Base-by-base conservation (phyloP, 2,113 vertebrate genomes). In the Mesembrinibis cayennensis region DNA sequence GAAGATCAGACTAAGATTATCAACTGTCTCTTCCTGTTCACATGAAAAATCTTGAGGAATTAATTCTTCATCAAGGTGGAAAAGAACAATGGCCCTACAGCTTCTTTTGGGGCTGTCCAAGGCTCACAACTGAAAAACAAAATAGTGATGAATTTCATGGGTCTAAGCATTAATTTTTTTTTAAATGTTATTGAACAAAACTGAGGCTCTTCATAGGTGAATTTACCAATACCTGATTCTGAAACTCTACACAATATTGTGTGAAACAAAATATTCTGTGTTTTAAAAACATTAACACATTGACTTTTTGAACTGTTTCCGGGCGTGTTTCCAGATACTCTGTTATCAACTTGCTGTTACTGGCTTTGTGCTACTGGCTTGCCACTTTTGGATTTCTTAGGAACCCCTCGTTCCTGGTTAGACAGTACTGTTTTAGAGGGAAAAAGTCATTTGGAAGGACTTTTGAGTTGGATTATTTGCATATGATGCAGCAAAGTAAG, bases 311-410 rank as follows among this genome's bases (percentile, higher is more conserved):
- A 10, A 6, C 44, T n/a, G 25, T 84, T 73, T 82, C 40, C 1
- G 1, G n/a, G 20, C 7, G 9, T 11, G 16, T 59, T 86, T 86
- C 23, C 40, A 42, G 40, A 42, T 5, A 0, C 58, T 0, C 0
- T 44, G 10, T 66, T 83, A 47, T 9, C 87, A 36, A 65, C 45
- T 66, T 81, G 49, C 59, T 10, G 1, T 58, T 76, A 38, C 30
- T 66, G 66, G 16, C n/a, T 79, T 80, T 79, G 52, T 85, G 50
- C 26, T 59, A 13, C 58, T 62, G 62, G 23, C 4, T 65, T 53
- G 44, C 8, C 18, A 44, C 32, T 81, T 80, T 44, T 17, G 27
- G 17, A 53, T 88, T 77, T 65, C 40, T 62, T 81, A 26, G 8
- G 34, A 87, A 19, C 13, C 2, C 6, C n/a, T 82, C 3, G 3